Evolutionary conservation across 2,797 vertebrate genomes (phyloP), one percentile per base, ranked within the genome.

Genomic region (Crenichthys baileyi): DNA sequence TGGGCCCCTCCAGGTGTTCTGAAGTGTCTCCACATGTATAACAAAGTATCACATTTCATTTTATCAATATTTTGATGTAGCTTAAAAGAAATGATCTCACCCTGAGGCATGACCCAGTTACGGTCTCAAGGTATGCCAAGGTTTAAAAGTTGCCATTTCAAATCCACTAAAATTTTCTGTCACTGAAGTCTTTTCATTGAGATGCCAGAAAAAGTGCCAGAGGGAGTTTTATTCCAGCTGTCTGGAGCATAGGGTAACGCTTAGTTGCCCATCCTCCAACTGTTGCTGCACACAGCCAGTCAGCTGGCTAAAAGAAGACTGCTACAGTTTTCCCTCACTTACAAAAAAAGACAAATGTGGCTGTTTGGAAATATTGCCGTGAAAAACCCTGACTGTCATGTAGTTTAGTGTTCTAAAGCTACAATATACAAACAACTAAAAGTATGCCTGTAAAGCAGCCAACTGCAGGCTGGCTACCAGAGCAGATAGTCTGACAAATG

Each of bases 1-100:
- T 72, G 80, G 83, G 84, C 82, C 73, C 71, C 81, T 76, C 20
- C 36, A 78, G 53, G 83, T 77, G 76, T 68, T 85, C 73, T 61
- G 80, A 15, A 56, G 72, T 73, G 58, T 61, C 75, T 81, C 72
- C 53, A 72, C 50, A n/a, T 46, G 24, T 22, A 77, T 75, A 78
- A 65, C 72, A 63, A 78, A 79, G 39, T 31, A 20, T 36, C n/a
- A 26, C 31, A 56, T 72, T 68, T 18, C 15, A 29, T 79, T 88
- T 86, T 76, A 65, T 73, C 70, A 26, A 56, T 77, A 79, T 79
- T 84, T 83, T 63, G 9, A 11, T 73, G 61, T 61, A 55, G 26
- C 41, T 72, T 46, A 74, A 60, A 55, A 41, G 13, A 84, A 85
- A 78, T 72, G 58, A 85, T 77, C 68, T 88, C 73, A 78, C 55